Conservation (phyloP, 2,113 vertebrate genomes). For the Chionis minor region DNA sequence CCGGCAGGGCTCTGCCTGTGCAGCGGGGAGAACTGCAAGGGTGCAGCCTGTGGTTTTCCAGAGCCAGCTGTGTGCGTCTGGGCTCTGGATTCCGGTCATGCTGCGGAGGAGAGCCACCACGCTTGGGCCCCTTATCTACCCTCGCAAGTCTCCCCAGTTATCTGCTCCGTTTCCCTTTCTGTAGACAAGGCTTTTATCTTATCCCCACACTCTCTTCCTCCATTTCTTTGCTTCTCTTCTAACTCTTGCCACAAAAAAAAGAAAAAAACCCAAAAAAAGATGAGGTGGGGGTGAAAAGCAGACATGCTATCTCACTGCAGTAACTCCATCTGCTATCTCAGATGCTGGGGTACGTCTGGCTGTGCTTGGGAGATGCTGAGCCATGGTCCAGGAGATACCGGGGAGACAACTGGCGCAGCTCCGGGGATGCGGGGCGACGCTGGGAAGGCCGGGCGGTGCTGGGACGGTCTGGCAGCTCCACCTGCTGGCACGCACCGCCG, state of each 20-base stretch:
- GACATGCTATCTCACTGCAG: background rate
- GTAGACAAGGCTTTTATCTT: constrained; percentile 21
- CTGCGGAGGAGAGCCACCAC: background rate
- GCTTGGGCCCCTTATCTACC: background rate
- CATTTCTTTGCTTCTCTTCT: background rate
- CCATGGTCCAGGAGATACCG: no score
- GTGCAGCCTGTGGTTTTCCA: no score
- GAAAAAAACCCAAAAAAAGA: background rate
- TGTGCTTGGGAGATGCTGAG: no score
- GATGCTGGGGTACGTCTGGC: background rate
- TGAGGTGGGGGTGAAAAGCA: background rate
- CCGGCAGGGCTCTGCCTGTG: background rate
- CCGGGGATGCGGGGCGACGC: no score
- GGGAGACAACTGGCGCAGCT: no score
- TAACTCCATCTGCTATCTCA: no score
- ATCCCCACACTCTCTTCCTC: constrained; percentile 4
- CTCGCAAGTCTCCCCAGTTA: background rate
- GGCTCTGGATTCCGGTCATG: rapidly evolving
- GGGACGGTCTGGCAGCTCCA: no score
- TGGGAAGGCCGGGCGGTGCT: no score
- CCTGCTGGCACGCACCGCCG: no score
- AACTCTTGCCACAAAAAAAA: background rate
- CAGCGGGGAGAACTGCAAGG: background rate
- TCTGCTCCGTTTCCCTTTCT: background rate
- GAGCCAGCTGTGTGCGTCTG: rapidly evolving